phyloP scores from a whole-genome alignment of 2,113 vertebrate species.

The Sapajus apella region DNA sequence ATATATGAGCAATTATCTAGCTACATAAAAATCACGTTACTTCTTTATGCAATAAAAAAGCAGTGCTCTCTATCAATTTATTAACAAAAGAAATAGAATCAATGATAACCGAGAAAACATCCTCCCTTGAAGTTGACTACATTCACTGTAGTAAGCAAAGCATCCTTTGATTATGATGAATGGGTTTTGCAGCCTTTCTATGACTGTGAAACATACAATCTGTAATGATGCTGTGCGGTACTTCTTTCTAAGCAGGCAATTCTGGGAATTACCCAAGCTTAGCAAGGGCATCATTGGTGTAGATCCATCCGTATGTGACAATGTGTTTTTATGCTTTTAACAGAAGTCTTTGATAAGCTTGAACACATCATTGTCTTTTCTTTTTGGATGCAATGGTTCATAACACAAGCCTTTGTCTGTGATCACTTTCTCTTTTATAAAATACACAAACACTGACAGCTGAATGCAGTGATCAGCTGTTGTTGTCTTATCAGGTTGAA shows the following conservation, averaged over 20 bases:
- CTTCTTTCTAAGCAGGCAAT: neutral
- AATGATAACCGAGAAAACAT: neutral
- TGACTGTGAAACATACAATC: neutral
- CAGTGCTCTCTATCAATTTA: neutral
- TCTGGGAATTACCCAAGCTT: constrained; percentile 3
- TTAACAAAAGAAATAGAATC: neutral
- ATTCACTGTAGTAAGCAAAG: neutral
- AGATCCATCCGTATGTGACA: neutral
- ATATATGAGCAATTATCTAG: neutral
- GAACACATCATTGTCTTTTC: neutral
- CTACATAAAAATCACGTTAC: neutral
- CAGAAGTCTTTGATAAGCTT: constrained; percentile 33
- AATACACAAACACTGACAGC: neutral
- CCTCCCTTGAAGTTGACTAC: neutral
- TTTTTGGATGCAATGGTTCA: neutral
- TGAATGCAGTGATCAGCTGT: neutral
- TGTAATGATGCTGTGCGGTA: neutral
- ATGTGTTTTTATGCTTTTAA: neutral
- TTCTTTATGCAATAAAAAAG: constrained; percentile 1
- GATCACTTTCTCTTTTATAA: constrained; percentile 2
- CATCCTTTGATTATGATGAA: constrained; percentile 15
- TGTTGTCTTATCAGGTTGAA: neutral
- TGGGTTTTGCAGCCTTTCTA: neutral
- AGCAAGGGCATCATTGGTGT: neutral
- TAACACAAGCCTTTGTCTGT: neutral